Percentiles rank a stretch among this genome's conserved stretches.
Conservation (phyloP, 1,140 invertebrate species). For the Cotesia vestalis region DNA sequence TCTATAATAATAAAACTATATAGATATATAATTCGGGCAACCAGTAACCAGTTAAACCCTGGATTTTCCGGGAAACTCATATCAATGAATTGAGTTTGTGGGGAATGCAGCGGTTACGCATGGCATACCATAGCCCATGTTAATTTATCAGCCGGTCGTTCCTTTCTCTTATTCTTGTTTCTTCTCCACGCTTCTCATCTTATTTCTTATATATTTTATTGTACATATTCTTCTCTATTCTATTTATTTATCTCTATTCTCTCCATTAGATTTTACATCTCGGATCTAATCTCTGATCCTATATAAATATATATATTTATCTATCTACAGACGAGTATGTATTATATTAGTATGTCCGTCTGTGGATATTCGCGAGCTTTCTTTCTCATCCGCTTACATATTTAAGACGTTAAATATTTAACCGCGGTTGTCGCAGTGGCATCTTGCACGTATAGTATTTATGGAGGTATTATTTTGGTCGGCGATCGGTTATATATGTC, state of each 20-base stretch:
- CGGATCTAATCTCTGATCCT: background rate
- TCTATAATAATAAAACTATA: background rate
- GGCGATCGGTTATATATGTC: slow-evolving; percentile 14
- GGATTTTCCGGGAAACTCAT: background rate
- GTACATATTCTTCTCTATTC: background rate
- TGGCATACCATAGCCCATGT: background rate
- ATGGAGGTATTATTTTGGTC: slow-evolving; percentile 37
- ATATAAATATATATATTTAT: slow-evolving; percentile 1
- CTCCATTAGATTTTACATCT: no score
- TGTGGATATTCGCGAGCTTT: background rate
- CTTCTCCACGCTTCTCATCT: background rate
- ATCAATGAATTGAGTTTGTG: background rate
- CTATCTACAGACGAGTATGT: no score
- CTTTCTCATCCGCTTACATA: background rate
- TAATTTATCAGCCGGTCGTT: background rate
- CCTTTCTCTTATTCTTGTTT: no score
- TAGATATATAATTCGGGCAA: slow-evolving; percentile 7
- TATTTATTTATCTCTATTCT: no score
- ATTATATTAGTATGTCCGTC: no score
- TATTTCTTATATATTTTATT: slow-evolving; percentile 18
- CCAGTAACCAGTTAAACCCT: background rate
- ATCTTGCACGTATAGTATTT: slow-evolving; percentile 29
- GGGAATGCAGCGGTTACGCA: background rate
- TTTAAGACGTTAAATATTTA: slow-evolving; percentile 28
- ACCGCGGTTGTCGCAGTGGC: slow-evolving; percentile 6